Evolutionary conservation across 2,888 invertebrate genomes (phyloP), one percentile per base, ranked within the genome.

Genomic region (Omphaloscelis lunosa): DNA sequence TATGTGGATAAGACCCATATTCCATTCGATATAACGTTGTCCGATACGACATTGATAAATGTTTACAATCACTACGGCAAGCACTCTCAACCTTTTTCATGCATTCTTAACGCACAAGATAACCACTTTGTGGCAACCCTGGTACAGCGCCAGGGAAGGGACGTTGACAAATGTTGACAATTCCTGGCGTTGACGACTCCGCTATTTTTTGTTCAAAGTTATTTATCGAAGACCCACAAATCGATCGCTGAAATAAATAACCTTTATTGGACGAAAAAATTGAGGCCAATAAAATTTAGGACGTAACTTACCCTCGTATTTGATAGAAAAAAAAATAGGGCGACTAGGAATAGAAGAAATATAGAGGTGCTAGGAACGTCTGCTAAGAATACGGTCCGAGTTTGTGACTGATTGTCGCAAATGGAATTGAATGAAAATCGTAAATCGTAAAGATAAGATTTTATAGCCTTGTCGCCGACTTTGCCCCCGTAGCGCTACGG

Each of bases 141-240:
- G 39, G 34, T 53, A 39, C 77, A 51, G 17, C 15, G 62, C 75
- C 29, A 58, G 74, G 48, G 79, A 81, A 71, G 74, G 45, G 81
- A 82, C 87, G 59, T 79, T 85, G 84, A 86, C 84, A 86, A 89
- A 89, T 89, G 87, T 89, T 86, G 83, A 87, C 87, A 81, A 80
- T 72, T 80, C 70, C 84, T 85, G 84, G 39, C 81, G 17, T 65
- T 79, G 80, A 82, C 69, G 73, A 75, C 58, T 80, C 45, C 34
- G 56, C 70, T n/a, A 82, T 85, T 85, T 85, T 82, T 72, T 59
- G 39, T 51, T 51, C 67, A 27, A 72, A 53, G 27, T 66, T 75
- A 74, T 77, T 67, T 80, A 75, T 81, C 61, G 75, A 45, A 39
- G 67, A 59, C n/a, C 53, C 68, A 56, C 61, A 17, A 68, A 74